Evolutionary conservation across 2,888 invertebrate species (phyloP).

Genomic region (Incurvaria masculella): DNA sequence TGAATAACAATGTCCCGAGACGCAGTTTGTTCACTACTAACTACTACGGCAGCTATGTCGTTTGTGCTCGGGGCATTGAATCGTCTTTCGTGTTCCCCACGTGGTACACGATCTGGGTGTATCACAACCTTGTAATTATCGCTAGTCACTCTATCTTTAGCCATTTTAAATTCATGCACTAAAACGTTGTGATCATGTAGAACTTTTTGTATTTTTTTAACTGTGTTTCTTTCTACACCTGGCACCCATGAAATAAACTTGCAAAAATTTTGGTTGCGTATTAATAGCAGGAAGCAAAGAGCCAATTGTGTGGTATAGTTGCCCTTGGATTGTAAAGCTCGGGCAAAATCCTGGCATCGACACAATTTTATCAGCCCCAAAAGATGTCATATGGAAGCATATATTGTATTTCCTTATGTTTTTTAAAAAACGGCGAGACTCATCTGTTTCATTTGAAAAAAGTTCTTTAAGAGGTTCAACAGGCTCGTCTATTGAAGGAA

Average conservation of each 20-base stretch:
- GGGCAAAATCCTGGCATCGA: constrained; percentile 17
- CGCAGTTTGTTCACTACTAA: constrained; percentile 17
- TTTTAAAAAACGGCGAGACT: neutral
- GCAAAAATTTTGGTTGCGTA: constrained; percentile 19
- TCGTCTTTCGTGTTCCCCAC: constrained; percentile 21
- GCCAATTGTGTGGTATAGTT: constrained; percentile 21
- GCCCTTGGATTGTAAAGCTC: constrained; percentile 22
- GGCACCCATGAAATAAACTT: constrained; percentile 23
- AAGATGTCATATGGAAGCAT: constrained; percentile 20
- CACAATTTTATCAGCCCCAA: constrained; percentile 11
- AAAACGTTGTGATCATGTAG: constrained; percentile 19
- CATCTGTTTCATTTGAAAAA: neutral
- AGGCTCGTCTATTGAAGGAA: constrained; percentile 4
- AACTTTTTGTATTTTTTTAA: constrained; percentile 20
- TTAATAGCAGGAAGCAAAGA: constrained; percentile 17
- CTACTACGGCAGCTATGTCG: constrained; percentile 21
- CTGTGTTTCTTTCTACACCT: constrained; percentile 18
- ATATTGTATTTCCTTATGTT: constrained; percentile 13
- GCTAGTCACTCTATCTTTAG: constrained; percentile 18
- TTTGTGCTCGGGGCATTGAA: constrained; percentile 20
- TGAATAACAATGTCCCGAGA: constrained; percentile 20
- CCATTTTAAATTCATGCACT: constrained; percentile 22
- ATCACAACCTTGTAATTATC: constrained; percentile 22
- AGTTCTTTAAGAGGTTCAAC: constrained; percentile 4
- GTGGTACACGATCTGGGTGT: constrained; percentile 20